Evolutionary conservation across 2,113 vertebrate genomes (phyloP), one percentile per base, ranked within the genome.

Genomic region (Eonycteris spelaea): DNA sequence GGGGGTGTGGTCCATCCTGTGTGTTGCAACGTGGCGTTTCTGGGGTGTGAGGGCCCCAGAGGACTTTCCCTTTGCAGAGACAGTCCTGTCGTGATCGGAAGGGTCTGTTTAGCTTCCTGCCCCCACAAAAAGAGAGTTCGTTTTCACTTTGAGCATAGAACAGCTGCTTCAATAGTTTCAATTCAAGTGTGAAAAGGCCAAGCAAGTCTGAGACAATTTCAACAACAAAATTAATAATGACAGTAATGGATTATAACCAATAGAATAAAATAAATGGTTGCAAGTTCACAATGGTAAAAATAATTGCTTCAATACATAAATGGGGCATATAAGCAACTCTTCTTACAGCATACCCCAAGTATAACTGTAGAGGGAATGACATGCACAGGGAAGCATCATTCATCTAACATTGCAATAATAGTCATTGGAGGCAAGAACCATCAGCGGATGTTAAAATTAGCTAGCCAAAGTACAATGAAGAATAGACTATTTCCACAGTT

Each of bases 21-120:
- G n/a, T 11, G 12, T 55, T 28, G 53, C 45, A 19, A 45, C 0
- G 1, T 2, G 3, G 3, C 0, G 2, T 74, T 43, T 61, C 26
- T 71, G 74, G 26, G 33, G 40, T 79, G 11, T 9, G 3, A 9
- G 45, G 43, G 21, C 14, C 59, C 12, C 16, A 38, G 30, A 12
- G 22, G 43, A 35, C 7, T 30, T 43, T 21, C 11, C 65, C 67
- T n/a, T 13, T 9, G 61, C 16, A 26, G 28, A 51, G 80, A 67
- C 30, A 5, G 16, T 15, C 26, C 68, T 0, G 12, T 1, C 2
- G 7, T 33, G n/a, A 45, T 40, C 78, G 35, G 18, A 11, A 22
- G 65, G 40, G 12, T 40, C 40, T 2, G 4, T 24, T 65, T 33
- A 65, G 80, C 59, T 84, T 84, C 43, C 30, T 33, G 28, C 61